A percentile compares a stretch with the other conserved stretches of the same genome.
phyloP scores from a whole-genome alignment of 1,140 invertebrate species.

The Aplysia californica region DNA sequence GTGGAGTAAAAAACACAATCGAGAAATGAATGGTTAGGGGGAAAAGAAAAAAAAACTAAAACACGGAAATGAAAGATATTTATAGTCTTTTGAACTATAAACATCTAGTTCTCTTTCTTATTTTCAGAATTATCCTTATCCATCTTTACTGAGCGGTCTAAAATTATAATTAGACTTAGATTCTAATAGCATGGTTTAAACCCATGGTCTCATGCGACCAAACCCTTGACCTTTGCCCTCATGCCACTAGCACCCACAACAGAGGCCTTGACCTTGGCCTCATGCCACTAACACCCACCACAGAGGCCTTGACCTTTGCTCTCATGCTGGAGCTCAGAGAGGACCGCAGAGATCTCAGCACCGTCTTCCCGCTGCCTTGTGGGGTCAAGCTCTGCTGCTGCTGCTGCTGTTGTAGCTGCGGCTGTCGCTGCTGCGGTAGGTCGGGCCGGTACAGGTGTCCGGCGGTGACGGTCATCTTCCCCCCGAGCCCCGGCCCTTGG shows the following conservation, averaged over 20 bases:
- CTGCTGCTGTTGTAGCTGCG: neutral
- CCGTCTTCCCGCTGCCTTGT: neutral
- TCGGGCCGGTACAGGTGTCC: neutral
- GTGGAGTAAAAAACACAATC: neutral
- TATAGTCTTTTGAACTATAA: too few species aligned
- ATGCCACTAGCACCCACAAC: too few species aligned
- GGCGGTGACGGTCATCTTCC: neutral
- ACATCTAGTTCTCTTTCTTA: too few species aligned
- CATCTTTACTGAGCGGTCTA: too few species aligned
- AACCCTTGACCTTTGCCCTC: neutral
- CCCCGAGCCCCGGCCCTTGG: constrained; percentile 12
- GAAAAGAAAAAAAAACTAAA: too few species aligned
- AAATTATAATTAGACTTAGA: too few species aligned
- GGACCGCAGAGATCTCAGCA: constrained; percentile 6
- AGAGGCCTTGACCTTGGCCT: neutral
- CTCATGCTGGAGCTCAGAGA: constrained; percentile 20
- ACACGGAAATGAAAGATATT: too few species aligned
- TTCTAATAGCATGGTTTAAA: too few species aligned
- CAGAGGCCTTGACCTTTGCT: neutral
- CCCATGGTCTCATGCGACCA: too few species aligned
- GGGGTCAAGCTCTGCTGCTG: neutral
- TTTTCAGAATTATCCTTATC: too few species aligned
- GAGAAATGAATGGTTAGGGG: neutral
- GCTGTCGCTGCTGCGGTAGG: neutral
- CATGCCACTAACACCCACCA: neutral